Evolutionary conservation across 2,888 invertebrate species (phyloP), one percentile per base, ranked within the genome.

Genomic region (Lasioglossum lativentre): DNA sequence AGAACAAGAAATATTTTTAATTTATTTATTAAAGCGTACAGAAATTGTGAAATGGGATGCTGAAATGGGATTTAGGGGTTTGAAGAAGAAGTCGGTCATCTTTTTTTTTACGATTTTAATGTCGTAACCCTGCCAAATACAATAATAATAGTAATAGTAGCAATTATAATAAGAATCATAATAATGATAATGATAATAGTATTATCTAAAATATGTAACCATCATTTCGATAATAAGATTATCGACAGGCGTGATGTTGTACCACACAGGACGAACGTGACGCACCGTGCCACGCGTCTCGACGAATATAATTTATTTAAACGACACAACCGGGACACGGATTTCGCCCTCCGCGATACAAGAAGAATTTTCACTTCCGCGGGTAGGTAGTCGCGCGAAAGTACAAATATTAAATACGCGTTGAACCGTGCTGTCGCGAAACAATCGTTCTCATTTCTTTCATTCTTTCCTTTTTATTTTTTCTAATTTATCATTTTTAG

Each of bases 111-210:
- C 90, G 90, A 80, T 94, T 94, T 95, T 94, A 94, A 94, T 95
- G 91, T 95, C 93, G 94, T 94, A 95, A 95, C 95, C 95, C 94
- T 95, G 95, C 95, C 95, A 95, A 95, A 94, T 95, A 95, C 94
- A 95, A 93, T 92, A 93, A 91, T 91, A 90, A 89, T 91, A 91
- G 86, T 90, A 91, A 85, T 89, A 90, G 86, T 91, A 91, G 88
- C 89, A 91, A 90, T 90, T 89, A 88, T 91, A 91, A 91, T 91
- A 91, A 91, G 84, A 91, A 92, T 91, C 82, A 85, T 91, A 92
- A 90, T 92, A 90, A 90, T 92, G 86, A 91, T 91, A 91, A 90
- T 91, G 90, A 91, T 91, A 91, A 91, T 91, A 91, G 88, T 90
- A 93, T 93, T 93, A 93, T 93, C 92, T 93, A 94, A 94, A 94